Base-by-base conservation (phyloP, 2,113 vertebrate genomes). In the Hirundichthys speculiger region DNA sequence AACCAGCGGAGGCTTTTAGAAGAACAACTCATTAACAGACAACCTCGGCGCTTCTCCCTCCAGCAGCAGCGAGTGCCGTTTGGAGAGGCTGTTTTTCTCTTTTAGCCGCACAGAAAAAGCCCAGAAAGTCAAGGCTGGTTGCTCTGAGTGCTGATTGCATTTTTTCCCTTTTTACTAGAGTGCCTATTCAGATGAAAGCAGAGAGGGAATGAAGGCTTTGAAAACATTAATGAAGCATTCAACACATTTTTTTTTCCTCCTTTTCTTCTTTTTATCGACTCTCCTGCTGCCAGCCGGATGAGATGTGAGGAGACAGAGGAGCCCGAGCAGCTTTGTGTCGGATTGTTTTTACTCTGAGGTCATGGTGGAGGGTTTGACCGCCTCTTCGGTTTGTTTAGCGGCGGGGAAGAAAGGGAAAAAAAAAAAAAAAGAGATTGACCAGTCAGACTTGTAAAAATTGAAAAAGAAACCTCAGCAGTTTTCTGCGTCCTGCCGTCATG, bases 281-380 rank as follows among this genome's bases (percentile, higher is more conserved):
- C 60, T 61, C 51, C 70, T 59, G 53, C 82, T 67, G 85, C 30
- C 85, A 57, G 93, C 94, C 84, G 95, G 94, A 34, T 45, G n/a
- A 45, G 89, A 91, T 95, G 42, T 91, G 80, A 96, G 90, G 95
- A 96, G 75, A 93, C 91, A 75, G 93, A 96, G 51, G 93, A 87
- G 52, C 94, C 94, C 92, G 93, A 95, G 60, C 55, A 30, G 52
- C 63, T 54, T 52, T 74, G 41, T 10, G 20, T 71, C 65, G 76
- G 77, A 88, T 83, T 82, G 79, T 85, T 80, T n/a, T 85, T 77
- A 83, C 77, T 85, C 4, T 51, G 59, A 60, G 83, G 81, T 89
- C 75, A 84, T 54, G 9, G 15, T 75, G 41, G 66, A 84, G 66
- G 54, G 70, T 83, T 79, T 50, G 64, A 48, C 73, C 51, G 60